Base-by-base conservation (phyloP, 2,888 invertebrate genomes). In the Taenaris catops region DNA sequence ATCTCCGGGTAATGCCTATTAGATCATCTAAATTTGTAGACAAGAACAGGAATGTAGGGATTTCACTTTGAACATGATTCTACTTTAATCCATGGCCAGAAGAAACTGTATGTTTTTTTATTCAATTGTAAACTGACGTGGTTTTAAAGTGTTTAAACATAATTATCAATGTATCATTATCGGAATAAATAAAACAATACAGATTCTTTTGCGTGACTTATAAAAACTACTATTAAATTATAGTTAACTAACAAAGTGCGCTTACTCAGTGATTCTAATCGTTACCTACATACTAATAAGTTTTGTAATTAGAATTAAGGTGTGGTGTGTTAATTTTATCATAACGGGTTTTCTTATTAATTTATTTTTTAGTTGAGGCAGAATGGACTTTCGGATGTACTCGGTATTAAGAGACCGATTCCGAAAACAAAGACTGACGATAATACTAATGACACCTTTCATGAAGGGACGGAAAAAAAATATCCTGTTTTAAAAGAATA, bases 251-350 rank as follows among this genome's bases (percentile, higher is more conserved):
- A 41, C 44, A 38, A 34, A 39, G 25, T 48, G 44, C 34, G 46
- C 49, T 48, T 47, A 58, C 51, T 57, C 54, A 63, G 63, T 68
- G 59, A 61, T 63, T 62, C 63, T 72, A 70, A 71, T 67, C 58
- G 57, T 59, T 62, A 55, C 61, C 62, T 31, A 26, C 33, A 24
- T 39, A 43, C 37, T 37, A 37, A 41, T 44, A 44, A 38, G 26
- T 69, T 65, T n/a, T 79, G 70, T 81, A 73, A 64, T 56, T 84
- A 80, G 79, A 55, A 55, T 58, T 83, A 83, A 83, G 84, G 80
- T 80, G 81, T 84, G 83, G 76, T 81, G 79, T 84, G 76, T 71
- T 69, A 65, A 63, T 60, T 66, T 46, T 43, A 34, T 40, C 39
- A 35, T 36, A 34, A 49, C 42, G 46, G 41, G 44, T 34, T 44